Evolutionary conservation across 2,797 vertebrate species (phyloP), one percentile per base, ranked within the genome.

Genomic region (Bucorvus abyssinicus): DNA sequence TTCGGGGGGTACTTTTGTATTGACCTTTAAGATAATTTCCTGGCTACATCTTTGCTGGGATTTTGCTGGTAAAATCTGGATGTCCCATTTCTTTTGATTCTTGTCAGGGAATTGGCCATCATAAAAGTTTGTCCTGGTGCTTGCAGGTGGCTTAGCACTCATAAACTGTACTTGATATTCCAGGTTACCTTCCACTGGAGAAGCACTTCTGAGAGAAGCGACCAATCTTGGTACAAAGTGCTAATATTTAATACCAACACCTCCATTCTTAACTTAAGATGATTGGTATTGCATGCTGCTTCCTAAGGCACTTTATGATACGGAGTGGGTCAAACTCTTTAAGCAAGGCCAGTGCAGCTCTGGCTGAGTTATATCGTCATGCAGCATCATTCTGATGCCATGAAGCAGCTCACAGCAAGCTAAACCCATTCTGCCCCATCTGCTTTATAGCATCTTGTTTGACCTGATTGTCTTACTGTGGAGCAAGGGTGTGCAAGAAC

Each of bases 11-110:
- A 18, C 57, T 86, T 94, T 50, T 84, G 7, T 91, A 63, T 69
- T 89, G 90, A 91, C 89, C 70, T 95, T 91, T 93, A 89, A 91
- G 85, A 64, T 77, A 86, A 69, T 89, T 91, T 90, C 64, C 26
- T 26, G 80, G 47, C n/a, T 89, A 82, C 79, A 70, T 76, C 40
- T 90, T 89, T 73, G 19, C 52, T 90, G 70, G n/a, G 26, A 27
- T 82, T 93, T 92, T 78, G 60, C 70, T 91, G 64, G 88, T 84
- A 77, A 69, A 92, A 85, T 84, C 78, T 83, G 80, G 85, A 82
- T 89, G 83, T 90, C 57, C 89, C 49, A 34, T 95, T 93, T 44
- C 47, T 93, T 95, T 84, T 71, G 68, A 53, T 82, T 94, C 49
- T 57, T 93, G 78, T 75, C n/a, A 47, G 34, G 69, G 44, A 70